A percentile compares a stretch with the other conserved stretches of the same genome.
These are phyloP conservation scores for Euura saliciscinereae DNA, from an alignment of 1,140 invertebrate genomes.

Conservation along the genomic window DNA sequence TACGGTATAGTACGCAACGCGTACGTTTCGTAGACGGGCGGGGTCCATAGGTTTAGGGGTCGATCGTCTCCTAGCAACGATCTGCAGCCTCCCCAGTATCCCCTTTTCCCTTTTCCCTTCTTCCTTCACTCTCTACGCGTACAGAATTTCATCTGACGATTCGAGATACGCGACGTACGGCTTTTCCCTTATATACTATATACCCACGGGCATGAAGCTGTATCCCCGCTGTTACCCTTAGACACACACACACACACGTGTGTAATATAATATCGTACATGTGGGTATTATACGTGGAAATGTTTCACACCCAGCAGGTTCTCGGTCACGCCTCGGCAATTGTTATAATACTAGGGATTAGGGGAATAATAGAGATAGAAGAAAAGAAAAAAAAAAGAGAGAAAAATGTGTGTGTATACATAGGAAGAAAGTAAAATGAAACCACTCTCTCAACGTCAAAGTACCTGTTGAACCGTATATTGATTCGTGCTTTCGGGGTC, in stretches of 20 bases:
- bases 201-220: too few relatives aligned
- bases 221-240: background rate
- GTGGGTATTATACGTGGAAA: background rate
- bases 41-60: background rate
- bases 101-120: background rate
- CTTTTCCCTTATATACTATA: too few relatives aligned
- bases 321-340: background rate
- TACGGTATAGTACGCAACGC: background rate
- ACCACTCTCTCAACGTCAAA: background rate
- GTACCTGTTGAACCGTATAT: background rate
- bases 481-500: too few relatives aligned
- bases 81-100: background rate
- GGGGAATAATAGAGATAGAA: too few relatives aligned
- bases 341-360: background rate
- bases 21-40: constrained; percentile 6
- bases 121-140: too few relatives aligned
- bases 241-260: background rate
- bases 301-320: background rate
- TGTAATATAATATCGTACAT: background rate
- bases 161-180: too few relatives aligned
- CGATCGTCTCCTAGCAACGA: constrained; percentile 1
- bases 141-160: too few relatives aligned
- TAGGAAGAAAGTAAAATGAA: background rate
- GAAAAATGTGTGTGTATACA: too few relatives aligned
- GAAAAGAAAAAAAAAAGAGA: too few relatives aligned